These are phyloP conservation scores for Triplophysa yarkandensis DNA, from an alignment of 2,797 vertebrate species.

Conservation along the genomic window DNA sequence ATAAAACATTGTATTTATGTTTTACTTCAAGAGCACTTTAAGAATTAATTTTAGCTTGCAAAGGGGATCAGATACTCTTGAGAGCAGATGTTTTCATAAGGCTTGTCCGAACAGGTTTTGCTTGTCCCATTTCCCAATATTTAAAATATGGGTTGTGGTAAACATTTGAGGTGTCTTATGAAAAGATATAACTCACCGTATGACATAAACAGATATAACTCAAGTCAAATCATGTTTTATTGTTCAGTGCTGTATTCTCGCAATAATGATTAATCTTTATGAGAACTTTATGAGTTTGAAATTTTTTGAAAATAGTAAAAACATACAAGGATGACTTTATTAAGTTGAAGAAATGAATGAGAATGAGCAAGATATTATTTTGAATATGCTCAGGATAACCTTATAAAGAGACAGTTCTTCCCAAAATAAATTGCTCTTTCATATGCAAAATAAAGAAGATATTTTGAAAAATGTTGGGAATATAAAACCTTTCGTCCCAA, in stretches of 20 bases:
- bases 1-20: neutral
- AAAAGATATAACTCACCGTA: neutral
- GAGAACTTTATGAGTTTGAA: no score
- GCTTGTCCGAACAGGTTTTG: constrained; percentile 7
- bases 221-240: neutral
- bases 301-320: no score
- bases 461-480: no score
- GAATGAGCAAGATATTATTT: no score
- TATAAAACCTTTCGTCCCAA: no score
- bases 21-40: neutral
- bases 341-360: no score
- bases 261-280: no score
- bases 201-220: neutral
- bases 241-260: neutral
- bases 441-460: no score
- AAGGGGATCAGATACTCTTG: constrained; percentile 2
- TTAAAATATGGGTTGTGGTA: neutral
- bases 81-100: neutral
- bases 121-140: neutral
- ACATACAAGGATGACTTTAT: no score
- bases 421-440: no score
- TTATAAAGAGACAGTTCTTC: no score
- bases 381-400: no score
- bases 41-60: neutral
- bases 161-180: neutral